phyloP scores from a whole-genome alignment of 2,797 vertebrate species.

The Sebastes goodei region DNA sequence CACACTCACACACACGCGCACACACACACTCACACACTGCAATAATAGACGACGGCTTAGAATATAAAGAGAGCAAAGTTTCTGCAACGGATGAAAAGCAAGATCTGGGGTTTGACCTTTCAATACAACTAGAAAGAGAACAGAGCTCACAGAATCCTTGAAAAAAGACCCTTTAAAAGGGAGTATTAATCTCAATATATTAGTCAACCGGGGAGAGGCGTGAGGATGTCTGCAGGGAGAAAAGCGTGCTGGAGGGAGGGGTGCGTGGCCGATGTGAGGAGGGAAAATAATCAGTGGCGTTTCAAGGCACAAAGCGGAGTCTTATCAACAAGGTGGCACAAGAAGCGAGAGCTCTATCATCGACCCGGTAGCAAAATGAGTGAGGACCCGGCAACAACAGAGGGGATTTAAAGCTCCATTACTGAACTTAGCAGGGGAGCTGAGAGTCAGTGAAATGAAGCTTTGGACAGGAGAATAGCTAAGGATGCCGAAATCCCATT shows the following conservation, averaged over 20 bases:
- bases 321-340: conserved; percentile 78
- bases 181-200: conserved; percentile 58
- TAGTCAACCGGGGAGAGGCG: conserved; percentile 44
- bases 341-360: conserved; percentile 62
- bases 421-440: conserved; percentile 75
- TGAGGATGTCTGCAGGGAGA: conserved; percentile 46
- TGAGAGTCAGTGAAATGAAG: conserved; percentile 66
- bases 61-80: conserved; percentile 53
- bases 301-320: conserved; percentile 71
- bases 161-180: conserved; percentile 44
- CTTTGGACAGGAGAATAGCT: conserved; percentile 57
- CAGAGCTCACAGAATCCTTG: conserved; percentile 39
- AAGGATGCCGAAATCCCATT: conserved; percentile 58
- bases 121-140: conserved; percentile 38
- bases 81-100: conserved; percentile 50
- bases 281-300: conserved; percentile 67
- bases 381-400: conserved; percentile 55
- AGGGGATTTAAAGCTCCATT: conserved; percentile 77
- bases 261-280: not conserved
- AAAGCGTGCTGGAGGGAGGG: conserved; percentile 27
- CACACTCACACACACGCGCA: not conserved
- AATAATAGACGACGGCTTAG: conserved; percentile 38
- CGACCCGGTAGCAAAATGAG: conserved; percentile 59
- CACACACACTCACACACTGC: not conserved
- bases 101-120: conserved; percentile 62